Evolutionary conservation across 2,888 invertebrate species (phyloP).

Genomic region (Volucella inflata): DNA sequence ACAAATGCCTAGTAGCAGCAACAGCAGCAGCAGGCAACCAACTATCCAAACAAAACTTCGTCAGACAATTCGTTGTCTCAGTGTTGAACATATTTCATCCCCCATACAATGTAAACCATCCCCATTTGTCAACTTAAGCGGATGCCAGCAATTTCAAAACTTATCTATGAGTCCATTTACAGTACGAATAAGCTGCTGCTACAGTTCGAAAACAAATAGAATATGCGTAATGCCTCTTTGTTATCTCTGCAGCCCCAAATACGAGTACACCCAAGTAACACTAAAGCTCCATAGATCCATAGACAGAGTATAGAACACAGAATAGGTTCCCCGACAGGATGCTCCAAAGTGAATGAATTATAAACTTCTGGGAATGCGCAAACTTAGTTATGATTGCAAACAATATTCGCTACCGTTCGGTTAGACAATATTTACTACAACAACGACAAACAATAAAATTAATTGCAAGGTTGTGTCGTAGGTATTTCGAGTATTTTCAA

Average conservation of each 20-base stretch:
- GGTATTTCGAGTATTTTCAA: neutral
- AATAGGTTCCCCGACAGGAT: neutral
- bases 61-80: neutral
- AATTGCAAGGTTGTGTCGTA: neutral
- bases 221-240: constrained; percentile 30
- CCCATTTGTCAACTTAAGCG: constrained; percentile 20
- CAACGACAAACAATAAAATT: constrained; percentile 17
- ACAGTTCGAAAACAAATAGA: constrained; percentile 31
- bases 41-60: constrained; percentile 28
- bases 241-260: neutral
- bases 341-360: constrained; percentile 21
- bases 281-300: neutral
- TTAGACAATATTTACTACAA: constrained; percentile 1
- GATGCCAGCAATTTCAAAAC: constrained; percentile 43
- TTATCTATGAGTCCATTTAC: constrained; percentile 27
- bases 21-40: neutral
- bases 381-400: constrained; percentile 27
- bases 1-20: neutral
- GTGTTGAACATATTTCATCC: constrained; percentile 14
- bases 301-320: too few species aligned
- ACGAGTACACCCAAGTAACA: neutral
- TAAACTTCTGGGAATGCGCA: constrained; percentile 11
- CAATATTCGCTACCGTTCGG: constrained; percentile 27
- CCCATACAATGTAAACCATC: constrained; percentile 20
- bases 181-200: neutral